Evolutionary conservation across 53 echinoderm and acorn worm genomes (phyloP), one percentile per base, ranked within the genome.

Genomic region (Crossaster papposus): DNA sequence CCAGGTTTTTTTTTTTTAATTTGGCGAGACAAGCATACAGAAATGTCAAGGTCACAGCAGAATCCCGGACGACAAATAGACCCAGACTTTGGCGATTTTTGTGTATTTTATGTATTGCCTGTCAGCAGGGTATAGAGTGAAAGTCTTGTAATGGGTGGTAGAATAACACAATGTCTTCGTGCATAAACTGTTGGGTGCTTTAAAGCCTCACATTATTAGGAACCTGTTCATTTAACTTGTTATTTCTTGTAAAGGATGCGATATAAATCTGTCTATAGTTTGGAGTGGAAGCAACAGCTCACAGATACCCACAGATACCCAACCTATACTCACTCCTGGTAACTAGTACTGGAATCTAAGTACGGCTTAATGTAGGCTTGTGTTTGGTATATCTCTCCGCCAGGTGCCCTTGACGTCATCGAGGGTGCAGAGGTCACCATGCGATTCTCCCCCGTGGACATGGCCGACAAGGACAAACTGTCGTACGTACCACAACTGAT

Each of bases 391-490:
- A 7, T 44, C 44, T 44, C 44, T 44, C 44, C 44, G 44, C 44
- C 51, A 93, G 93, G 93, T 52, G 90, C 90, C 63, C 86, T 93
- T 31, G 90, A 93, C 65, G 90, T 86, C 0, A 53, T 82, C 6
- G 93, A 93, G 38, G 81, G 86, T 15, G 63, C 62, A 34, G 37
- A 50, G 29, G 77, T 93, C 70, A 76, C 80, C 20, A 85, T 93
- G 34, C 86, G 86, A 64, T 93, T 93, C 52, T 84, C 80, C 3
- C 75, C 90, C 22, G 77, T 93, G 18, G 77, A 93, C 71, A 90
- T 90, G 62, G 76, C 86, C 29, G 72, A 93, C 55, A 85, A 80
- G 75, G 86, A 76, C 14, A 85, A 64, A 33, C 17, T 90, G 44
- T 37, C 51, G 8, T 30, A 93, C 35, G 73, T 90, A 13, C 93